phyloP scores from a whole-genome alignment of 2,888 invertebrate genomes.

The Synergus laeviventris region DNA sequence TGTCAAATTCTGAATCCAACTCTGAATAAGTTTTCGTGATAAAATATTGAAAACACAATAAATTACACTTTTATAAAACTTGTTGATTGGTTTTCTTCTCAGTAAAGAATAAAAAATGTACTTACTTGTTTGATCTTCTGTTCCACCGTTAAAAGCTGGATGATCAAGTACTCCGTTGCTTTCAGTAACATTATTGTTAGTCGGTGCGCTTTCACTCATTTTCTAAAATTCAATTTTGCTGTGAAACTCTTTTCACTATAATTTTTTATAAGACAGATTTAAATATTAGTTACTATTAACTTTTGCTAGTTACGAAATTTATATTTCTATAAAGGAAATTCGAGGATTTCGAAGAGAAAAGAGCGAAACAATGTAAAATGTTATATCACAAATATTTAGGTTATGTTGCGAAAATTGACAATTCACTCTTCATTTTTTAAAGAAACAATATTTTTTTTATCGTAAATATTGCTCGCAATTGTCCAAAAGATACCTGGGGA shows the following conservation, averaged over 20 bases:
- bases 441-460: too few relatives aligned
- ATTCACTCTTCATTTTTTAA: not conserved
- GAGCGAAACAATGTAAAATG: not conserved
- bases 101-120: slow-evolving; percentile 4
- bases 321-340: not conserved
- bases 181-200: slow-evolving; percentile 61
- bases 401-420: not conserved
- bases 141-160: slow-evolving; percentile 65
- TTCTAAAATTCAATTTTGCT: not conserved
- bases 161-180: slow-evolving; percentile 64
- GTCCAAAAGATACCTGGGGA: not conserved
- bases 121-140: slow-evolving; percentile 65
- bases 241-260: not conserved
- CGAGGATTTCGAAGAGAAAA: not conserved
- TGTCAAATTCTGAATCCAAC: not conserved
- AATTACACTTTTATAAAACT: not conserved
- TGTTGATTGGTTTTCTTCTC: not conserved
- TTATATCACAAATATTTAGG: not conserved
- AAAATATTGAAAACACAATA: not conserved
- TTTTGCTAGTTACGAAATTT: not conserved
- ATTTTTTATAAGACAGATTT: not conserved
- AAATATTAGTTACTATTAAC: not conserved
- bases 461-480: not conserved
- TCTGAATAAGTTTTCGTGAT: not conserved
- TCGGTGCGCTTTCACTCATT: slow-evolving; percentile 62